Base-by-base conservation (phyloP, 2,888 invertebrate genomes). In the Rhagophthalmus giganteus region DNA sequence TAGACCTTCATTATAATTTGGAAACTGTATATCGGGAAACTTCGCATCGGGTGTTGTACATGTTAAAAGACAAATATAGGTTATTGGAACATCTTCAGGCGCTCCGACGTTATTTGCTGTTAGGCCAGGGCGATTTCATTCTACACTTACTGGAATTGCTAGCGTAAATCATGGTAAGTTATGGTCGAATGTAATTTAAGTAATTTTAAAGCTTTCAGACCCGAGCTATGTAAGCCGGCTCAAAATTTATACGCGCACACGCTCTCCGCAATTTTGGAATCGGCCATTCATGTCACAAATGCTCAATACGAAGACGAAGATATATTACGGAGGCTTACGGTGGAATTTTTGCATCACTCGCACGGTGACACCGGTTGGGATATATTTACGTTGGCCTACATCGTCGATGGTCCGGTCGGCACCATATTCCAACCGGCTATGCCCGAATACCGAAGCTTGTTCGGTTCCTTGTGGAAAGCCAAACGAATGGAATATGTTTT, bases 101-200 rank as follows among this genome's bases (percentile, higher is more conserved):
- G 12, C 86, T 96, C 75, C 81, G 94, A 57, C 83, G 90, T 50
- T 97, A 95, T 76, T 77, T 98, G 65, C 79, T 98, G 42, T 81
- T 98, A 8, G 94, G 94, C 8, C 96, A 97, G 78, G 97, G 97
- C 0, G 96, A 98, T 77, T 96, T 97, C 74, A 93, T 95, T 64
- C 85, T 91, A 67, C 90, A 94, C 69, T 83, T 98, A 41, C 88
- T 98, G 85, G 92, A 94, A 65, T 79, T 95, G 52, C 76, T 97
- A 55, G 90, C 90, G 93, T 94, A 76, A 79, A 85, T 79, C 3
- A 20, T 20, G 3, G 7, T 20, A 5, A 20, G 4, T 20, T 20
- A 20, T 20, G 20, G n/a, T n/a, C 7, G 4, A 13, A n/a, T 7
- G 9, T 6, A 12, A 15, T 11, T 37, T 14, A n/a, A 20, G 20